Base-by-base conservation (phyloP, 2,113 vertebrate species). In the Urocitellus parryii region DNA sequence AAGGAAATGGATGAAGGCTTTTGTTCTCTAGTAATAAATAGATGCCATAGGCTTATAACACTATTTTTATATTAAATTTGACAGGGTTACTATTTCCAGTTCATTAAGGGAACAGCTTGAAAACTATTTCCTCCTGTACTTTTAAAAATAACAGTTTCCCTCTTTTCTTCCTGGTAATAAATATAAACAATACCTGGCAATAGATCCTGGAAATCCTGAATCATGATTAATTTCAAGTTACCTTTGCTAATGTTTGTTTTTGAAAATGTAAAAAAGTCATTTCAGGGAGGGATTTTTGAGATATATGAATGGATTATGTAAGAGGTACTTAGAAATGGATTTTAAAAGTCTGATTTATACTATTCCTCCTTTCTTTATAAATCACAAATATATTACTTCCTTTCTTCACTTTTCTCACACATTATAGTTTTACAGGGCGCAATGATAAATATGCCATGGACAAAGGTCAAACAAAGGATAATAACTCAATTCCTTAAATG, bases 1-100 rank as follows among this genome's bases (percentile, higher is more conserved):
- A 99, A 99, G 98, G 98, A 99, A 99, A 99, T 99, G 98, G 99
- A 99, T 99, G 98, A 98, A 98, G 98, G 98, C 98, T 99, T 99
- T 99, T 99, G 98, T 99, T 99, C 98, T 97, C 97, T 76, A 94
- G 98, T 98, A 98, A 99, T 99, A 98, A 99, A 99, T 98, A 98
- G 98, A 98, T 98, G 98, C 98, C 98, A 99, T 98, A 89, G 98
- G 97, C 98, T 98, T 98, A 98, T 98, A 99, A 98, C 98, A 98
- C 98, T 98, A 98, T 99, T 99, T 99, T 99, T 99, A 98, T 98
- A 98, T 99, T 98, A 98, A 97, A 98, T 98, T 98, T 98, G 98
- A 99, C 98, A 98, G 98, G 97, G 98, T 98, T 98, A 98, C 98
- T 98, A 98, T 98, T 98, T 98, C 98, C 98, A 99, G 98, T 98